A percentile compares a stretch with the other conserved stretches of the same genome.
Evolutionary conservation across 2,888 invertebrate genomes (phyloP).

Genomic region (Napeogenes sylphis): DNA sequence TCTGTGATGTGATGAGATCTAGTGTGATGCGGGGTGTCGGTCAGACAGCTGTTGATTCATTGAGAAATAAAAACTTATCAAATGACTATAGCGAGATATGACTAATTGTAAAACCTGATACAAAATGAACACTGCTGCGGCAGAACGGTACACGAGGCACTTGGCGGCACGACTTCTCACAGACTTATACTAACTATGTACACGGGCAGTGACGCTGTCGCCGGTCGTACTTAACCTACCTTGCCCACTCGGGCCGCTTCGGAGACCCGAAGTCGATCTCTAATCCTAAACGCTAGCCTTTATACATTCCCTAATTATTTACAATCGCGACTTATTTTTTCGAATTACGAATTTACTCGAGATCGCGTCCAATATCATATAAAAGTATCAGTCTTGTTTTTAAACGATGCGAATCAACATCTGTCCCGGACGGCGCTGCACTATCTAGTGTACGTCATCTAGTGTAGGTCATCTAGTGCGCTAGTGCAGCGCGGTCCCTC

Average conservation of each 20-base stretch:
- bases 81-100: slow-evolving; percentile 59
- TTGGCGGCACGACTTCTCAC: slow-evolving; percentile 40
- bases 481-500: slow-evolving; percentile 12
- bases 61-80: slow-evolving; percentile 48
- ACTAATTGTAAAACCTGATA: slow-evolving; percentile 54
- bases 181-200: slow-evolving; percentile 53
- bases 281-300: slow-evolving; percentile 42
- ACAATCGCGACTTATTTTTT: slow-evolving; percentile 43
- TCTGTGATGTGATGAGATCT: slow-evolving; percentile 15
- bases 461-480: background rate
- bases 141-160: slow-evolving; percentile 51
- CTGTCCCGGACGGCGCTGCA: slow-evolving; percentile 42
- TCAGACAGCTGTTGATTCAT: slow-evolving; percentile 59
- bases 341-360: slow-evolving; percentile 26
- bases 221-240: slow-evolving; percentile 61
- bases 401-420: slow-evolving; percentile 59
- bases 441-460: slow-evolving; percentile 10
- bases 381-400: slow-evolving; percentile 75
- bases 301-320: slow-evolving; percentile 43
- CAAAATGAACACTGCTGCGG: slow-evolving; percentile 58
- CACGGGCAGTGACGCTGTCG: slow-evolving; percentile 71
- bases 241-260: slow-evolving; percentile 53
- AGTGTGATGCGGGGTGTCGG: background rate
- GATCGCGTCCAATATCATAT: slow-evolving; percentile 56
- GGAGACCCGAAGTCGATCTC: slow-evolving; percentile 27